Percentiles rank a stretch among this genome's conserved stretches.
These are phyloP conservation scores for Gyrodactylus salaris DNA, from an alignment of 1,140 invertebrate species.

Conservation along the genomic window DNA sequence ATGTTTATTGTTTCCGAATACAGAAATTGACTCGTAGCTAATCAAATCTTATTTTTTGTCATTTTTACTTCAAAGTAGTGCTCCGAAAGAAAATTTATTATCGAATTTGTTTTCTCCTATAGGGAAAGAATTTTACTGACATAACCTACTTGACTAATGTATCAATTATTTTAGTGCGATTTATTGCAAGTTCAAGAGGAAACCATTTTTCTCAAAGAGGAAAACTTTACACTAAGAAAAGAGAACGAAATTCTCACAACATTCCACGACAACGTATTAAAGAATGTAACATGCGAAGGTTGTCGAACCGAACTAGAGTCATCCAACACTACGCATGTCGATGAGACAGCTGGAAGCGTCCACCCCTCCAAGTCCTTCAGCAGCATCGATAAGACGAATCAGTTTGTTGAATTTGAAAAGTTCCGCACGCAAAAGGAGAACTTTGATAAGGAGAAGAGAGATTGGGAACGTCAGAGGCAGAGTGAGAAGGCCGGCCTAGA, in stretches of 20 bases:
- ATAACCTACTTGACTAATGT: too few relatives aligned
- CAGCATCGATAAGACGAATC: neutral
- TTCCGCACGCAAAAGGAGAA: neutral
- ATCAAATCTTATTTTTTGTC: too few relatives aligned
- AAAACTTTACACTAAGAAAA: neutral
- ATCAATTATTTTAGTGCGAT: too few relatives aligned
- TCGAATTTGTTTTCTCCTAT: too few relatives aligned
- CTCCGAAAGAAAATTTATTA: too few relatives aligned
- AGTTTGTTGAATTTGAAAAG: neutral
- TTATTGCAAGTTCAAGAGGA: neutral
- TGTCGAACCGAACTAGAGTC: neutral
- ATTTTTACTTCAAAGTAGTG: too few relatives aligned
- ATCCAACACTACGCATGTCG: neutral
- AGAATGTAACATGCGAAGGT: neutral
- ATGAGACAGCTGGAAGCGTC: neutral
- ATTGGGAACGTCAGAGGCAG: neutral
- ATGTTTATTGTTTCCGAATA: too few relatives aligned
- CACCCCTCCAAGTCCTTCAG: neutral
- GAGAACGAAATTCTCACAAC: neutral
- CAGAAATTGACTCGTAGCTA: too few relatives aligned
- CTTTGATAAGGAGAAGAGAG: neutral
- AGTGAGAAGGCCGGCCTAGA: neutral
- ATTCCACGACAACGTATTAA: neutral
- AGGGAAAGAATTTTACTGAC: too few relatives aligned
- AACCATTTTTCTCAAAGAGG: neutral